A percentile compares a stretch with the other conserved stretches of the same genome.
These are phyloP conservation scores for Spodoptera littoralis DNA, from an alignment of 2,888 invertebrate genomes.

Conservation along the genomic window DNA sequence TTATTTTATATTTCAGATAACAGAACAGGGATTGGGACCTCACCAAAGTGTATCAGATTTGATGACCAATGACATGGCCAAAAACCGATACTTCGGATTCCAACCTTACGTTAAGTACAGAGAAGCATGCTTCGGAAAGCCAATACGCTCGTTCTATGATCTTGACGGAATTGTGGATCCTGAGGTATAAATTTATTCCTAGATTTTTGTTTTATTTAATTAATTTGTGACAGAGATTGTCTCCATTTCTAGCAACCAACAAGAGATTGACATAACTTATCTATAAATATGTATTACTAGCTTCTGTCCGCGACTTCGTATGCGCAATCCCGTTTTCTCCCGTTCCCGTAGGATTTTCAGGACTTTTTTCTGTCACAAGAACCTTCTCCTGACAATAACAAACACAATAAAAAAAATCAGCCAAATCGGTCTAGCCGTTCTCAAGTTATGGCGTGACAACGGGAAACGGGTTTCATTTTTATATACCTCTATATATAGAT, in stretches of 20 bases:
- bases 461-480: too few species aligned
- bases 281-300: too few species aligned
- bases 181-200: conserved; percentile 59
- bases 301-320: too few species aligned
- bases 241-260: not conserved
- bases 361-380: too few species aligned
- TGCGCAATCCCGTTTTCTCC: too few species aligned
- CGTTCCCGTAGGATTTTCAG: too few species aligned
- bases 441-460: too few species aligned
- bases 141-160: conserved; percentile 84
- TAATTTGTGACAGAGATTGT: not conserved
- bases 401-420: too few species aligned
- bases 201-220: not conserved
- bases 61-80: conserved; percentile 67
- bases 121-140: conserved; percentile 93
- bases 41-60: conserved; percentile 67
- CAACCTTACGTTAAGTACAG: conserved; percentile 95
- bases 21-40: conserved; percentile 65
- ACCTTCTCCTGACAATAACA: too few species aligned
- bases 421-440: too few species aligned
- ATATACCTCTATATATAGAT: too few species aligned
- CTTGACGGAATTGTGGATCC: conserved; percentile 59
- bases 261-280: not conserved
- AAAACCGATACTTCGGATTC: conserved; percentile 93
- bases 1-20: conserved; percentile 60